Evolutionary conservation across 2,797 vertebrate species (phyloP).

Genomic region (Gallinago stenura): DNA sequence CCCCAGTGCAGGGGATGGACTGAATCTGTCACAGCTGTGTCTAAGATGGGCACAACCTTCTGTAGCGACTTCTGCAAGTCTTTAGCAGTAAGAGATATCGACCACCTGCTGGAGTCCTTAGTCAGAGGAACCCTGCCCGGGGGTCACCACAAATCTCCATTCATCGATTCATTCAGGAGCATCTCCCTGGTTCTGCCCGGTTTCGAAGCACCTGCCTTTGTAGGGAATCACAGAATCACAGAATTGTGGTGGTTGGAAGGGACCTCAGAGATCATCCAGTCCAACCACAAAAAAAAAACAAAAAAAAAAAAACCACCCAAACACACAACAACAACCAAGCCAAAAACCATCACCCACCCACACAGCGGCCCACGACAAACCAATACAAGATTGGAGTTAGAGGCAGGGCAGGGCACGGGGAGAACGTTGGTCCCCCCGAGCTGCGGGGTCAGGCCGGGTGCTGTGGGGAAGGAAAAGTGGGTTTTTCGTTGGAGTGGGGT

Average conservation of each 20-base stretch:
- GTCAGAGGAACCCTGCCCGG: constrained; percentile 22
- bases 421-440: neutral
- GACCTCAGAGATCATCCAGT: no score
- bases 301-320: no score
- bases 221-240: neutral
- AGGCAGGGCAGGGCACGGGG: neutral
- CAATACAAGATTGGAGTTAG: neutral
- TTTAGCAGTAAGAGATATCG: constrained; percentile 33
- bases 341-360: no score
- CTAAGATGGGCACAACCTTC: neutral
- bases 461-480: neutral
- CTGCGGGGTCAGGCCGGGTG: neutral
- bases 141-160: neutral
- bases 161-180: neutral
- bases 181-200: neutral
- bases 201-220: neutral
- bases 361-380: no score
- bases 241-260: no score
- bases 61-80: constrained; percentile 3
- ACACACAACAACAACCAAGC: no score
- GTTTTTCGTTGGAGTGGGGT: neutral
- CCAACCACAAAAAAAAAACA: no score
- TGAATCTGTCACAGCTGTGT: neutral
- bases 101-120: constrained; percentile 6
- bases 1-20: neutral